Conservation (phyloP, 1,140 invertebrate species). For the Zaprionus kolodkinae region DNA sequence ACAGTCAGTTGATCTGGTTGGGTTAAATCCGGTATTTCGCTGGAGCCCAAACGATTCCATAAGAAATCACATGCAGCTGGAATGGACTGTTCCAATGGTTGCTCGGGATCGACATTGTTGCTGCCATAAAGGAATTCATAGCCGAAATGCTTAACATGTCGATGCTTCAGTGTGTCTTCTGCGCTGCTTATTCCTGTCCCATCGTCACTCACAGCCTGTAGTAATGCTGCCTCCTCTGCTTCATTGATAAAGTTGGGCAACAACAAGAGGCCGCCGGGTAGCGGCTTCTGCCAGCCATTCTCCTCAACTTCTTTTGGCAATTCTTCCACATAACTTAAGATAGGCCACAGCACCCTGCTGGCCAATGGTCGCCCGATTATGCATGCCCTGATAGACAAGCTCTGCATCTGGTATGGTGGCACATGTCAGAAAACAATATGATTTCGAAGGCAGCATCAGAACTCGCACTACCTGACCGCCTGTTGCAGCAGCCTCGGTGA, state of each 20-base stretch:
- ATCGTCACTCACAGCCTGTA: conserved; percentile 86
- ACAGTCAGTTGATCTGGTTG: conserved; percentile 96
- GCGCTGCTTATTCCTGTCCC: conserved; percentile 50
- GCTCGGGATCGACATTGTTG: conserved; percentile 93
- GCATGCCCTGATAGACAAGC: conserved; percentile 85
- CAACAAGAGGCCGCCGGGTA: conserved; percentile 90
- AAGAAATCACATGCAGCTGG: conserved; percentile 89
- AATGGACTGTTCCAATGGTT: conserved; percentile 88
- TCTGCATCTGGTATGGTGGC: conserved; percentile 84
- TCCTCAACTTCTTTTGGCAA: conserved; percentile 59
- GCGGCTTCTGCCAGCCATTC: conserved; percentile 53
- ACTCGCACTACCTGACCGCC: conserved; percentile 86
- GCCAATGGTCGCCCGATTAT: conserved; percentile 86
- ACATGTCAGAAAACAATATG: conserved; percentile 90
- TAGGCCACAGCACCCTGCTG: conserved; percentile 87
- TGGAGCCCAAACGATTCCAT: conserved; percentile 86
- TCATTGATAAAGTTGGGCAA: conserved; percentile 90
- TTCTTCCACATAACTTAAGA: conserved; percentile 86
- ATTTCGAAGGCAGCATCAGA: conserved; percentile 89
- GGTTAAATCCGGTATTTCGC: conserved; percentile 78
- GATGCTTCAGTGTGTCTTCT: conserved; percentile 89
- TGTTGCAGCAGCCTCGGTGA: conserved; percentile 84
- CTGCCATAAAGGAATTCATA: conserved; percentile 96
- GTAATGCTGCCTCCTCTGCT: conserved; percentile 89
- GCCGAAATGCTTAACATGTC: conserved; percentile 96